Evolutionary conservation across 2,888 invertebrate species (phyloP), one percentile per base, ranked within the genome.

Genomic region (Sphaerophoria rueppellii): DNA sequence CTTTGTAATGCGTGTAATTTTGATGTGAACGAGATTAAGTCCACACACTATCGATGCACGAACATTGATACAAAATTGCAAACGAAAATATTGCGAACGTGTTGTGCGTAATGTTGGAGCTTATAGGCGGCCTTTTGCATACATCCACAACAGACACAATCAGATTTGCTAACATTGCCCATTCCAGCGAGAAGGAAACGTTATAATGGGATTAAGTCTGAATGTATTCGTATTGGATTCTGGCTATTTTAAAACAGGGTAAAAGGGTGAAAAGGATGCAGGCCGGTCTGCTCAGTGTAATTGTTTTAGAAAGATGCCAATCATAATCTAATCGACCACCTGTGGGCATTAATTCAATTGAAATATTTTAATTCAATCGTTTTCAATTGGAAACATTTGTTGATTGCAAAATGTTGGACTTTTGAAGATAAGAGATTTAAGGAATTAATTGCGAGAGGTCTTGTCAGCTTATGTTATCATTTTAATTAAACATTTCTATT

Each of bases 1-100:
- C 63, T 46, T 70, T 74, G 78, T 69, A 82, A 65, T 65, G 79
- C 79, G 82, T 74, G 79, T 74, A 74, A 76, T 72, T 72, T 55
- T 76, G 58, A 71, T 81, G 76, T 65, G 65, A 35, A 46, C 46
- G 65, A 67, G 65, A 71, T 76, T 81, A 70, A 79, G 58, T 81
- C 24, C 69, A 71, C 46, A 65, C 61, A 74, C 55, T 67, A 77
- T 73, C 77, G 57, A 75, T 75, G 50, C 61, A n/a, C 4, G n/a
- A 14, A 70, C 40, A 48, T n/a, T 24, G 24, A 24, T 24, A 24
- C 24, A 24, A 24, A 24, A 24, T 9, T 43, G 6, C 16, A 32
- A 57, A 67, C 11, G 35, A 50, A 50, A 35, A 54, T n/a, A 48
- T 48, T n/a, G 4, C 58, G 60, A 48, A 60, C 60, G 60, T 55